phyloP scores from a whole-genome alignment of 1,140 invertebrate genomes.

The Drosophila guanche region DNA sequence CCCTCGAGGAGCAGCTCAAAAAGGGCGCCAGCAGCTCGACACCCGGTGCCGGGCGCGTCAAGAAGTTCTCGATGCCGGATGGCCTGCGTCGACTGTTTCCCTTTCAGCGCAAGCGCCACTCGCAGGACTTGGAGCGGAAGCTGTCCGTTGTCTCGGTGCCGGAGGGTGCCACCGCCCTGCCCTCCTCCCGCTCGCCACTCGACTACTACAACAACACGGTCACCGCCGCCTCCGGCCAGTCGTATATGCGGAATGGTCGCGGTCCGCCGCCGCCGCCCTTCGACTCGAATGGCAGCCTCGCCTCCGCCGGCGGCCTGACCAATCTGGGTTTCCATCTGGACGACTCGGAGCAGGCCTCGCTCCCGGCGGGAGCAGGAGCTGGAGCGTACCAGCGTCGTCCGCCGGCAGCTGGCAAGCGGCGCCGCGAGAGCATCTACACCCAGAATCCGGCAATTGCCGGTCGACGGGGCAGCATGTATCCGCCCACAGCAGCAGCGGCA shows the following conservation, averaged over 20 bases:
- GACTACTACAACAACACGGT: slow-evolving; percentile 83
- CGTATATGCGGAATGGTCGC: slow-evolving; percentile 65
- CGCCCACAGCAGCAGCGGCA: slow-evolving; percentile 28
- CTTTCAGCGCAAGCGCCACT: slow-evolving; percentile 70
- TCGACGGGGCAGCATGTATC: slow-evolving; percentile 73
- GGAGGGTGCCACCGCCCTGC: slow-evolving; percentile 56
- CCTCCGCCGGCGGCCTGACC: slow-evolving; percentile 39
- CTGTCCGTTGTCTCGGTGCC: slow-evolving; percentile 75
- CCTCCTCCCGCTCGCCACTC: slow-evolving; percentile 41
- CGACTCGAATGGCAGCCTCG: slow-evolving; percentile 57
- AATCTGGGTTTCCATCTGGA: slow-evolving; percentile 66
- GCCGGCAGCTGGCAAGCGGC: slow-evolving; percentile 40
- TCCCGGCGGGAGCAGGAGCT: slow-evolving; percentile 5
- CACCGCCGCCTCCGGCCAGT: slow-evolving; percentile 83
- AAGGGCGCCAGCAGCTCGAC: slow-evolving; percentile 16
- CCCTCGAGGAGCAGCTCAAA: slow-evolving; percentile 58
- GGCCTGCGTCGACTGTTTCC: slow-evolving; percentile 72
- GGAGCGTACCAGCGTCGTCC: slow-evolving; percentile 60
- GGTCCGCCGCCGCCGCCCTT: slow-evolving; percentile 49
- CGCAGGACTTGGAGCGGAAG: slow-evolving; percentile 74
- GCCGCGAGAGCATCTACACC: slow-evolving; percentile 74
- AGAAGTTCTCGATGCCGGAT: slow-evolving; percentile 82
- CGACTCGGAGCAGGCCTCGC: slow-evolving; percentile 42
- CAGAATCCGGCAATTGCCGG: slow-evolving; percentile 65
- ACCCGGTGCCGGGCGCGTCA: slow-evolving; percentile 41